Conservation (phyloP, 2,888 invertebrate species). For the Megamerina dolium region DNA sequence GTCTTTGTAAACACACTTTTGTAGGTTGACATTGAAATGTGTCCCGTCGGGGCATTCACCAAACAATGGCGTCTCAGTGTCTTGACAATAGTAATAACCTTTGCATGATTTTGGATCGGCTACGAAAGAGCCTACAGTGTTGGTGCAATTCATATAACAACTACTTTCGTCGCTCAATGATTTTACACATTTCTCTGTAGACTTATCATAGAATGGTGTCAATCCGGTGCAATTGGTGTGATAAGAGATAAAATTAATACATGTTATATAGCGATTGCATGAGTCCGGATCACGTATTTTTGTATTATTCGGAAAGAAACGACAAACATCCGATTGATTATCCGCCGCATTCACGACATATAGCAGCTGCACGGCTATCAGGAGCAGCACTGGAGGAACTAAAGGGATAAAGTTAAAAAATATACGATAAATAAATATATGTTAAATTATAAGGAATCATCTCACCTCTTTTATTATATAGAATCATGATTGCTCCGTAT, state of each 20-base stretch:
- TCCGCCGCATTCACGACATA: too few relatives aligned
- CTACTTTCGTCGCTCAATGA: slow-evolving; percentile 17
- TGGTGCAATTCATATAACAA: slow-evolving; percentile 23
- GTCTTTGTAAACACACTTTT: slow-evolving; percentile 26
- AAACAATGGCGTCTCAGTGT: slow-evolving; percentile 1
- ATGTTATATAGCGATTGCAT: slow-evolving; percentile 32
- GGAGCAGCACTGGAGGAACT: too few relatives aligned
- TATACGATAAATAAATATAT: too few relatives aligned
- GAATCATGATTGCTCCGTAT: too few relatives aligned
- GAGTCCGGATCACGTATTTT: slow-evolving; percentile 37
- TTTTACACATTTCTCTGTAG: slow-evolving; percentile 12
- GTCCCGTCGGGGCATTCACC: slow-evolving; percentile 22
- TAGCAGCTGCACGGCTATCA: too few relatives aligned
- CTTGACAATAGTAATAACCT: slow-evolving; percentile 32
- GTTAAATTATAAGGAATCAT: too few relatives aligned
- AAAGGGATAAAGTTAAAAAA: too few relatives aligned
- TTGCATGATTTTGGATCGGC: slow-evolving; percentile 31
- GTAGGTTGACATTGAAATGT: slow-evolving; percentile 23
- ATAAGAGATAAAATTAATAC: slow-evolving; percentile 24
- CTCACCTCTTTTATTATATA: too few relatives aligned
- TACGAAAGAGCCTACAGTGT: slow-evolving; percentile 23
- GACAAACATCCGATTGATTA: slow-evolving; percentile 29
- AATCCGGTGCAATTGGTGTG: slow-evolving; percentile 23
- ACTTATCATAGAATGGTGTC: slow-evolving; percentile 19
- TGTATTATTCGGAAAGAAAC: slow-evolving; percentile 28